Conservation (phyloP, 2,113 vertebrate genomes). For the Scalopus aquaticus region DNA sequence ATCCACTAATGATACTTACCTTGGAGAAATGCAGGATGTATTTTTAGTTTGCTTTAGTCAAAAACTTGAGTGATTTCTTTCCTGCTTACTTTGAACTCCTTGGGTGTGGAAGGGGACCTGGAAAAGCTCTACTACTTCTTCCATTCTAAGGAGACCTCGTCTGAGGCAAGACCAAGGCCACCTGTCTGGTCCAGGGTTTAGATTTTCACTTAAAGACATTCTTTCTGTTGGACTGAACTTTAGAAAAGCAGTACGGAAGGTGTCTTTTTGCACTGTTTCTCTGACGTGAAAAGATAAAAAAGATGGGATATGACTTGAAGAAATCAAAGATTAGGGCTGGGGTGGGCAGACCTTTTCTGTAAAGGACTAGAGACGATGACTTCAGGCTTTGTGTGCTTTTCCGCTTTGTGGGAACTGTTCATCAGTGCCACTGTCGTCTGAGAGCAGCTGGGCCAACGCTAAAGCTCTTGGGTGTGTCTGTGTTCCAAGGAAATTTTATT, state of each 20-base stretch:
- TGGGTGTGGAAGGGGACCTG: background rate
- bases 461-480: background rate
- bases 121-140: background rate
- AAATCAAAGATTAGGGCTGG: background rate
- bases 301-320: constrained; percentile 8
- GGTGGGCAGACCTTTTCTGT: background rate
- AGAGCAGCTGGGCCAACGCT: background rate
- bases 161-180: background rate
- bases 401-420: background rate
- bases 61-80: background rate
- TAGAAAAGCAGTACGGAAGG: background rate
- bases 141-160: background rate
- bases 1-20: background rate
- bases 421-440: background rate
- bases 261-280: constrained; percentile 26
- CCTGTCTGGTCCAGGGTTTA: background rate
- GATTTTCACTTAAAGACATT: constrained; percentile 20
- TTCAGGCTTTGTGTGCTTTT: background rate
- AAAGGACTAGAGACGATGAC: background rate
- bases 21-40: constrained; percentile 17
- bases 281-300: constrained; percentile 19
- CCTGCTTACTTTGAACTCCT: background rate
- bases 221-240: background rate
- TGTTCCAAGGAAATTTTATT: background rate
- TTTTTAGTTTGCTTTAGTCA: constrained; percentile 51